A percentile compares a stretch with the other conserved stretches of the same genome.
These are phyloP conservation scores for Scolanthus callimorphus DNA, from an alignment of 92 coral and sea anemone species.

Conservation along the genomic window DNA sequence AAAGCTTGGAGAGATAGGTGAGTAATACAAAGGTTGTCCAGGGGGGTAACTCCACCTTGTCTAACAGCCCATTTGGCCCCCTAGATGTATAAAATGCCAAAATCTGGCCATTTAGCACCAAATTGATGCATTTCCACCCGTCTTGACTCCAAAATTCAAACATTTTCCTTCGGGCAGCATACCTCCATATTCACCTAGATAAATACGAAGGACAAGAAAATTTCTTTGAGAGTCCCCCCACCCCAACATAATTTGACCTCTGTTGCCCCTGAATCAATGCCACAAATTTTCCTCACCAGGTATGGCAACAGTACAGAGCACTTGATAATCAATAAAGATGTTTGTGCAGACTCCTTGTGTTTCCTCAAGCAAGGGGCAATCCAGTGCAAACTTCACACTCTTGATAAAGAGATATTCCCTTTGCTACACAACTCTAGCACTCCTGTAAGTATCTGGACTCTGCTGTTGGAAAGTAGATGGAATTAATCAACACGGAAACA, in stretches of 20 bases:
- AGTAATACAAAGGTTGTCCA: background rate
- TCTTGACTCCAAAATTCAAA: too few relatives aligned
- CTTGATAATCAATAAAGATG: slow-evolving; percentile 61
- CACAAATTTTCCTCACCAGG: too few relatives aligned
- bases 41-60: slow-evolving; percentile 9
- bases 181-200: too few relatives aligned
- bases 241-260: background rate
- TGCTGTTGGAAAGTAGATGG: too few relatives aligned
- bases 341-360: slow-evolving; percentile 37
- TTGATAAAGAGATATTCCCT: slow-evolving; percentile 75
- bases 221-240: too few relatives aligned
- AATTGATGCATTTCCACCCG: too few relatives aligned
- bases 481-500: too few relatives aligned
- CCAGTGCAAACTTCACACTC: slow-evolving; percentile 65
- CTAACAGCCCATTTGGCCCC: slow-evolving; percentile 70
- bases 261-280: too few relatives aligned
- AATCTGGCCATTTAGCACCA: too few relatives aligned
- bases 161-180: too few relatives aligned
- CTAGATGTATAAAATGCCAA: slow-evolving; percentile 56
- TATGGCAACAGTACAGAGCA: slow-evolving; percentile 79
- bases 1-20: slow-evolving; percentile 74
- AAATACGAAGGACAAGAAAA: too few relatives aligned
- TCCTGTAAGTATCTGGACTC: too few relatives aligned
- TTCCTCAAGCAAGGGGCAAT: slow-evolving; percentile 71
- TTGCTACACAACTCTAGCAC: slow-evolving; percentile 53